Evolutionary conservation across 2,888 invertebrate species (phyloP).

Genomic region (Nysson spinosus): DNA sequence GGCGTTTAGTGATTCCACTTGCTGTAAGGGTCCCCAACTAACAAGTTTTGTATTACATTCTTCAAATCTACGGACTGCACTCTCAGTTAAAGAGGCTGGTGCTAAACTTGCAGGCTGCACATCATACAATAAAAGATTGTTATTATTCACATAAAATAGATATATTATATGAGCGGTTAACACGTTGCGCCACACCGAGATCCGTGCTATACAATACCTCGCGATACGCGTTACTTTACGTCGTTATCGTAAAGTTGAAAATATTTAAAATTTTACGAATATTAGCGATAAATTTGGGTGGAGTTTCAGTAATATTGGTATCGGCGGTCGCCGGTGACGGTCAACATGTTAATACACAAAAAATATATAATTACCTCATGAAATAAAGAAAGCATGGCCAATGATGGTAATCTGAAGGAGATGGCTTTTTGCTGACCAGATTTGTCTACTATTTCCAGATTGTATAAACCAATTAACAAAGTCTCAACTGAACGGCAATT

Average conservation of each 20-base stretch:
- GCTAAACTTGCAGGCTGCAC: slow-evolving; percentile 86
- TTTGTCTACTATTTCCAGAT: slow-evolving; percentile 92
- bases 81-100: slow-evolving; percentile 89
- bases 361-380: slow-evolving; percentile 84
- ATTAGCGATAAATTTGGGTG: too few relatives aligned
- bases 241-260: too few relatives aligned
- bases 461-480: slow-evolving; percentile 85
- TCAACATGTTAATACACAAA: too few relatives aligned
- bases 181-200: too few relatives aligned
- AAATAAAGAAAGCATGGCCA: slow-evolving; percentile 94
- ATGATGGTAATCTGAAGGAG: slow-evolving; percentile 92
- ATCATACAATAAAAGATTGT: slow-evolving; percentile 3
- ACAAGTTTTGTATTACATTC: slow-evolving; percentile 93
- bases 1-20: slow-evolving; percentile 93
- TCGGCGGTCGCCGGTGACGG: too few relatives aligned
- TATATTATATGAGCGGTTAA: neutral
- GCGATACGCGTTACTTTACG: too few relatives aligned
- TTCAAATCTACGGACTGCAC: slow-evolving; percentile 90
- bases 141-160: neutral
- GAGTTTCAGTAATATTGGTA: too few relatives aligned
- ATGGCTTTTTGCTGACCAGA: slow-evolving; percentile 90
- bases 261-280: too few relatives aligned
- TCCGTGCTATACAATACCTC: too few relatives aligned
- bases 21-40: slow-evolving; percentile 93
- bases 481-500: slow-evolving; percentile 80